Percentiles rank a stretch among this genome's conserved stretches.
These are phyloP conservation scores for Alligator mississippiensis DNA, from an alignment of 2,113 vertebrate species.

Conservation along the genomic window DNA sequence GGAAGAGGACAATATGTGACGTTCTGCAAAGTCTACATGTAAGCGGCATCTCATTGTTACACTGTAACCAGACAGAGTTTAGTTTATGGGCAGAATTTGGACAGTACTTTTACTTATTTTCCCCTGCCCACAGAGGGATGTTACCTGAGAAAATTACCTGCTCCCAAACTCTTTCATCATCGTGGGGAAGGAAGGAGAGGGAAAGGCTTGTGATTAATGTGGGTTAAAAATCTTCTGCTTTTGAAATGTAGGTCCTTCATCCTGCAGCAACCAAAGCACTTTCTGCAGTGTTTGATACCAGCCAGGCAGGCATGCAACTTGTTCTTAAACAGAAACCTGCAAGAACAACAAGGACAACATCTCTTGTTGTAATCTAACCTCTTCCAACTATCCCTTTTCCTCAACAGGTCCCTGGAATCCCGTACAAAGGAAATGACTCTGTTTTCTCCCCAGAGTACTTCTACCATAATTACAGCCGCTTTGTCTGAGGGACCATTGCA, in stretches of 20 bases:
- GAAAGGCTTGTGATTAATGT: not conserved
- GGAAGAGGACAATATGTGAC: not conserved
- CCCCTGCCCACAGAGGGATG: not conserved
- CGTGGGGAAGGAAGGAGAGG: not conserved
- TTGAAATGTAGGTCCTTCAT: not conserved
- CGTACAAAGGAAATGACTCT: not conserved
- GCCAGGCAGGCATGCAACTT: not conserved
- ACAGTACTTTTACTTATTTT: not conserved
- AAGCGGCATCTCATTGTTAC: not conserved
- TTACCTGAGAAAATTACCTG: not conserved
- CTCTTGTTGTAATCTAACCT: not conserved
- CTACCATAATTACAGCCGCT: constrained; percentile 23
- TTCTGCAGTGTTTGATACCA: not conserved
- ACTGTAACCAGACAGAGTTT: not conserved
- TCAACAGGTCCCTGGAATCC: not conserved
- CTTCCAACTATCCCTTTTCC: not conserved
- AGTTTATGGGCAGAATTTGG: not conserved
- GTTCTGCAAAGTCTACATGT: not conserved
- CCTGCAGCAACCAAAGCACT: not conserved
- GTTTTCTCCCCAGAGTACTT: constrained; percentile 2
- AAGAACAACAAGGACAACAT: not conserved
- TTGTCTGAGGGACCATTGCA: not conserved
- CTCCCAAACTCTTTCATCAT: not conserved
- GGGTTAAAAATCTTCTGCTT: not conserved
- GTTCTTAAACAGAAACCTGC: not conserved